Percentiles rank a stretch among this genome's conserved stretches.
These are phyloP conservation scores for Pseudomyrmex sp. DNA, from an alignment of 1,140 invertebrate species.

Conservation along the genomic window DNA sequence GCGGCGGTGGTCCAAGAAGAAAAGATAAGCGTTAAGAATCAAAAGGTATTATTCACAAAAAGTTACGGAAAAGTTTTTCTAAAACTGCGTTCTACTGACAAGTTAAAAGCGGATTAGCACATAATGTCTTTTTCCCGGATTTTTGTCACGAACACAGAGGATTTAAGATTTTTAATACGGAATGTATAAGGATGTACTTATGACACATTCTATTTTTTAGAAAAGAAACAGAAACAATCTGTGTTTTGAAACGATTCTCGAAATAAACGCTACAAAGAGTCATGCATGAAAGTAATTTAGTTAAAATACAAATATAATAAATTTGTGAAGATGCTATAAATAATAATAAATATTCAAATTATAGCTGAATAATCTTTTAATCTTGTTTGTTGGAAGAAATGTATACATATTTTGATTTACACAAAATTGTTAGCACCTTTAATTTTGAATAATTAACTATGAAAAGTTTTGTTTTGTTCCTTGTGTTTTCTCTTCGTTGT, in stretches of 20 bases:
- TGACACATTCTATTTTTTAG: background rate
- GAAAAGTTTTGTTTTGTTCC: background rate
- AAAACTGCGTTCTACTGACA: constrained; percentile 58
- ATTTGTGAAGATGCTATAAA: background rate
- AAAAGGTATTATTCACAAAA: constrained; percentile 69
- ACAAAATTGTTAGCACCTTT: constrained; percentile 1
- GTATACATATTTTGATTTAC: constrained; percentile 2
- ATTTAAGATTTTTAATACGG: constrained; percentile 27
- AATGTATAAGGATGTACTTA: background rate
- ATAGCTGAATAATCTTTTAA: background rate
- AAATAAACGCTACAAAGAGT: constrained; percentile 25
- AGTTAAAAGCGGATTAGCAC: constrained; percentile 71
- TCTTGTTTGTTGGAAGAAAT: background rate
- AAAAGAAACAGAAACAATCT: background rate
- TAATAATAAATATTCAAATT: background rate
- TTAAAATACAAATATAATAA: background rate
- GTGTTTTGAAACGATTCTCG: constrained; percentile 18
- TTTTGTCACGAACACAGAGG: constrained; percentile 39
- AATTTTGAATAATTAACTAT: constrained; percentile 11
- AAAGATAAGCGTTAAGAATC: constrained; percentile 56
- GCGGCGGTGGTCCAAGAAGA: constrained; percentile 54
- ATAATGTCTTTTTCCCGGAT: constrained; percentile 66
- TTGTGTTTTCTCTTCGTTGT: background rate
- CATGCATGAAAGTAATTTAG: background rate
- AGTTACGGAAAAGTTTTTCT: constrained; percentile 34